Conservation (phyloP, 23 tunicate genomes). For the Trididemnum miniatum region DNA sequence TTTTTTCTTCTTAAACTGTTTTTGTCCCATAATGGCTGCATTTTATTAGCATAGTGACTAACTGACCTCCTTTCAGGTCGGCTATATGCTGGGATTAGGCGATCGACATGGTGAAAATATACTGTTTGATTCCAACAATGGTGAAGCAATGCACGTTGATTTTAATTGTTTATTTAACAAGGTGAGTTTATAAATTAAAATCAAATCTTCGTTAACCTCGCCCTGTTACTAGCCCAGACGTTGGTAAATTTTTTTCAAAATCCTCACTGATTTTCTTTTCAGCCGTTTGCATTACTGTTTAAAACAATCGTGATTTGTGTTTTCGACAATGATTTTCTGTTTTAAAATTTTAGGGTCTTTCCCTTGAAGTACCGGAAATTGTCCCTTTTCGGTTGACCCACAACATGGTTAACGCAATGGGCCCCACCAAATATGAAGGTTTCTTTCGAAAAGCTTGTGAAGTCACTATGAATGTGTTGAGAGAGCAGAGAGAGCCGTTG, state of each 20-base stretch:
- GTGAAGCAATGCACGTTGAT: constrained; percentile 96
- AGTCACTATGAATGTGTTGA: constrained; percentile 79
- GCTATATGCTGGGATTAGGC: constrained; percentile 87
- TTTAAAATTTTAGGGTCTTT: no score
- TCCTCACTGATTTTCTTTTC: no score
- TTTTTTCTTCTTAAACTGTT: no score
- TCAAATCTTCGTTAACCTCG: no score
- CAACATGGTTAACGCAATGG: constrained; percentile 97
- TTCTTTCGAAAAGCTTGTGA: constrained; percentile 92
- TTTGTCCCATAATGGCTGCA: no score
- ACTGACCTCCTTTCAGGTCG: constrained; percentile 77
- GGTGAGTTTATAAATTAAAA: constrained; percentile 55
- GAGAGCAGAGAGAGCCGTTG: constrained; percentile 91
- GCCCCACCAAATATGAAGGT: constrained; percentile 87
- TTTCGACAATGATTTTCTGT: no score
- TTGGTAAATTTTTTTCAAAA: no score
- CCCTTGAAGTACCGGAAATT: constrained; percentile 90
- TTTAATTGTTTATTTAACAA: constrained; percentile 87
- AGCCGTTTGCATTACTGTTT: no score
- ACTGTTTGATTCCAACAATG: constrained; percentile 82
- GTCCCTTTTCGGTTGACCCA: constrained; percentile 93
- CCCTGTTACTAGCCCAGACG: no score
- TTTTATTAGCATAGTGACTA: no score
- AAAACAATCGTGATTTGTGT: no score
- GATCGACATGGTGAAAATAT: constrained; percentile 96